Evolutionary conservation across 1,140 invertebrate genomes (phyloP), one percentile per base, ranked within the genome.

Genomic region (Aplysia californica): DNA sequence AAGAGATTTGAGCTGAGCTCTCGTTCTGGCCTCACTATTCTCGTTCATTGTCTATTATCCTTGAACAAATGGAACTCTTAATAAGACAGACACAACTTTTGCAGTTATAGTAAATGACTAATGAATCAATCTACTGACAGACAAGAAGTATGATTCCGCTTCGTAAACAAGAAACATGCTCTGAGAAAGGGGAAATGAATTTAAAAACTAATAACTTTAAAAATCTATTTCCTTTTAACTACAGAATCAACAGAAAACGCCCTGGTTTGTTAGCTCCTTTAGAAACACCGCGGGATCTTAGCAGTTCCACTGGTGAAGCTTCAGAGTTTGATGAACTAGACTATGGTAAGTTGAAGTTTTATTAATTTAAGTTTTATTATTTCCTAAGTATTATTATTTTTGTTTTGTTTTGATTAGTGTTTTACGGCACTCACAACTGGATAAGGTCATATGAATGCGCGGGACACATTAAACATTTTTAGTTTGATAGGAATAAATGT

Each of bases 201-300:
- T 15, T 50, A 15, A 50, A 15, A 15, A 50, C n/a, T 50, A 50
- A 15, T 50, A 50, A 15, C n/a, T 15, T 50, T 50, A 50, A 15
- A 15, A 50, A 15, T 50, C 10, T 23, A n/a, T 61, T 6, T 61
- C 5, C 4, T 69, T 69, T 41, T 64, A 39, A 59, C 21, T 66
- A 39, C 39, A 75, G 72, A 6, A 18, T 75, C 1, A 75, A 4
- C 31, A 65, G 72, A 50, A 75, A 75, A 39, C 23, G 59, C 31
- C 61, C 72, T 33, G 55, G n/a, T 33, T 33, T 44, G 39, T 35
- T 75, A 23, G 58, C 20, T 2, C 33, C 35, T 21, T 26, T 75
- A 26, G 61, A 64, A 23, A 3, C 39, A n/a, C 35, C 39, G 1
- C n/a, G 38, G 39, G 59, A 55, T 26, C n/a, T 15, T 26, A 38